Conservation (phyloP, 1,140 invertebrate genomes). For the Zaprionus kolodkinae region DNA sequence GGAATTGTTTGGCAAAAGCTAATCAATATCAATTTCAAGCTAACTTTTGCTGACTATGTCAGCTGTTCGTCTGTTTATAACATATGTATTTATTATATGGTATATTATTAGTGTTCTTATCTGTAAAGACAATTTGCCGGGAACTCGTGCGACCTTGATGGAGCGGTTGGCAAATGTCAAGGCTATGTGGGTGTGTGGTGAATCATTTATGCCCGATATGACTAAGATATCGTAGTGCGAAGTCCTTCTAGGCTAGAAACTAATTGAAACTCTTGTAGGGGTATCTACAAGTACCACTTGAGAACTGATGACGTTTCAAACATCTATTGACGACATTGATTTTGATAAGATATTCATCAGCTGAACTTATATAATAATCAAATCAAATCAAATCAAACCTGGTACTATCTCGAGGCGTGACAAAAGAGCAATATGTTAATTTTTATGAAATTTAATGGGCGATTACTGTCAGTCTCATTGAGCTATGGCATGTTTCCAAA, state of each 20-base stretch:
- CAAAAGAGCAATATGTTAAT: conserved; percentile 9
- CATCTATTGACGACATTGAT: conserved; percentile 40
- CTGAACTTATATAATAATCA: conserved; percentile 28
- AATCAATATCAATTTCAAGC: conserved; percentile 49
- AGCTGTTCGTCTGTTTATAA: not conserved
- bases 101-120: conserved; percentile 28
- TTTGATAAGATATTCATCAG: conserved; percentile 26
- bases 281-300: conserved; percentile 27
- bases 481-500: not conserved
- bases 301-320: conserved; percentile 36
- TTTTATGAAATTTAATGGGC: not conserved
- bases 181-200: conserved; percentile 11
- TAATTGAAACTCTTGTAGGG: conserved; percentile 26
- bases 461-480: not conserved
- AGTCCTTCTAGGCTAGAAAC: conserved; percentile 7
- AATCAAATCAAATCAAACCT: too few species aligned
- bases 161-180: conserved; percentile 25
- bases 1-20: conserved; percentile 13
- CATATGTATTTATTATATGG: conserved; percentile 2
- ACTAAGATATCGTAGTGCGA: conserved; percentile 9
- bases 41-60: conserved; percentile 29
- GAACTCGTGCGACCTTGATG: conserved; percentile 32
- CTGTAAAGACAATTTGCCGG: conserved; percentile 5
- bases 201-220: conserved; percentile 16
- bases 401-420: not conserved